phyloP scores from a whole-genome alignment of 2,113 vertebrate genomes.

The Romanogobio albipinnatus region DNA sequence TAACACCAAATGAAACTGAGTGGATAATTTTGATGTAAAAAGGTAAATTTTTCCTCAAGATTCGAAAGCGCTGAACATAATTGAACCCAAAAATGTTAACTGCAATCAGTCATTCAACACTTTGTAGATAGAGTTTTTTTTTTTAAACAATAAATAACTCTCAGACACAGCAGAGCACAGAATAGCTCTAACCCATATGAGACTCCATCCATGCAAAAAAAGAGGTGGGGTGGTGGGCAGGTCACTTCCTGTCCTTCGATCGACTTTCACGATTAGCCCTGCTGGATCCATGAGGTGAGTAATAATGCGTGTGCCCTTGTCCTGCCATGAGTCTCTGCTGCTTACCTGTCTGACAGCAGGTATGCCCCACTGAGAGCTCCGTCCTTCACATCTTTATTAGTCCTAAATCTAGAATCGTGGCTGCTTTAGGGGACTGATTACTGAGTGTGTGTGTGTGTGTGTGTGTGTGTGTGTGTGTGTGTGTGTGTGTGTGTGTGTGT shows the following conservation, averaged over 20 bases:
- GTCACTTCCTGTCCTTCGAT: conserved; percentile 39
- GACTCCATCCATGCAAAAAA: background rate
- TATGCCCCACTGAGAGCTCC: conserved; percentile 29
- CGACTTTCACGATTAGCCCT: conserved; percentile 25
- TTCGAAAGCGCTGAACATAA: background rate
- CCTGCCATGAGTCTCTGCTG: conserved; percentile 13
- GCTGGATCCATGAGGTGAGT: conserved; percentile 50
- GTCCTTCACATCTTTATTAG: conserved; percentile 49
- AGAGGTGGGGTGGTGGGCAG: background rate
- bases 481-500: background rate
- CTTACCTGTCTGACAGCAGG: conserved; percentile 40
- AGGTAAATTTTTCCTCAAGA: too few relatives aligned
- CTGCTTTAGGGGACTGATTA: conserved; percentile 50
- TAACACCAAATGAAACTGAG: too few relatives aligned
- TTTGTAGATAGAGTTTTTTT: background rate
- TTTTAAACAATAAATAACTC: conserved; percentile 22
- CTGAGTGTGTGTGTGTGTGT: conserved; percentile 50
- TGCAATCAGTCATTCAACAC: background rate
- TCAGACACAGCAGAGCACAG: conserved; percentile 11
- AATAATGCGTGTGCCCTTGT: conserved; percentile 48
- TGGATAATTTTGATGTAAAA: too few relatives aligned
- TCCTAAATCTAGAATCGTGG: conserved; percentile 46
- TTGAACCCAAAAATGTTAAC: background rate
- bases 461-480: conserved; percentile 36
- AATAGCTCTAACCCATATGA: background rate